These are phyloP conservation scores for Hippocampus kuda DNA, from an alignment of 2,797 vertebrate species.

Conservation along the genomic window DNA sequence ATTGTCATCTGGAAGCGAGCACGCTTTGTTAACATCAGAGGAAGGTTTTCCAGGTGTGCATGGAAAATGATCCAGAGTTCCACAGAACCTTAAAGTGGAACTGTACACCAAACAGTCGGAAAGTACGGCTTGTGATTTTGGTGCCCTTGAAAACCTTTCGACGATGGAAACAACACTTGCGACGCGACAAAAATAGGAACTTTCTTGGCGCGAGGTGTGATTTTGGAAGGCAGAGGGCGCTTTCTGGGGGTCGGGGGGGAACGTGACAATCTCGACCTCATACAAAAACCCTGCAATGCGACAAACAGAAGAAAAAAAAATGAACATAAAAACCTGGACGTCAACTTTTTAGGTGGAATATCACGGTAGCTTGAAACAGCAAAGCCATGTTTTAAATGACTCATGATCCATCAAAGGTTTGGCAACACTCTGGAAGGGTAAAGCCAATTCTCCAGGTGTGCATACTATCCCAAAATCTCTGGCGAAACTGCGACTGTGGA, in stretches of 20 bases:
- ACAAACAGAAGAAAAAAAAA: too few relatives aligned
- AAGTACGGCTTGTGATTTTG: neutral
- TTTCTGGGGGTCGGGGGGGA: too few relatives aligned
- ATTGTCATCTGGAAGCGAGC: neutral
- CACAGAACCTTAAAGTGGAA: neutral
- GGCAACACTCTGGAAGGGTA: neutral
- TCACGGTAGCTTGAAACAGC: too few relatives aligned
- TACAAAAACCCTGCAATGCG: too few relatives aligned
- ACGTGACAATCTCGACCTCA: too few relatives aligned
- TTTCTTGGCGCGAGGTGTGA: neutral
- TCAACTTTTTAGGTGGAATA: too few relatives aligned
- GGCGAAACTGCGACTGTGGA: slow-evolving; percentile 30
- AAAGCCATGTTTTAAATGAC: neutral
- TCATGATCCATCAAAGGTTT: neutral
- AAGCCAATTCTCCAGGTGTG: neutral
- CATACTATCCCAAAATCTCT: neutral
- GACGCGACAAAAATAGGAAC: neutral
- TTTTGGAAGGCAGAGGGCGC: too few relatives aligned
- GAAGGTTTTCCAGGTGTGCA: neutral
- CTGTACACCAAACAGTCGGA: neutral
- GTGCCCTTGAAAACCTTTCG: neutral
- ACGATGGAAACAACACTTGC: neutral
- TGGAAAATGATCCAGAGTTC: neutral
- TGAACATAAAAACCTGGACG: too few relatives aligned
- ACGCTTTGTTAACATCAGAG: neutral